Evolutionary conservation across 53 echinoderm and acorn worm genomes (phyloP).

Genomic region (Zoroaster sp.): DNA sequence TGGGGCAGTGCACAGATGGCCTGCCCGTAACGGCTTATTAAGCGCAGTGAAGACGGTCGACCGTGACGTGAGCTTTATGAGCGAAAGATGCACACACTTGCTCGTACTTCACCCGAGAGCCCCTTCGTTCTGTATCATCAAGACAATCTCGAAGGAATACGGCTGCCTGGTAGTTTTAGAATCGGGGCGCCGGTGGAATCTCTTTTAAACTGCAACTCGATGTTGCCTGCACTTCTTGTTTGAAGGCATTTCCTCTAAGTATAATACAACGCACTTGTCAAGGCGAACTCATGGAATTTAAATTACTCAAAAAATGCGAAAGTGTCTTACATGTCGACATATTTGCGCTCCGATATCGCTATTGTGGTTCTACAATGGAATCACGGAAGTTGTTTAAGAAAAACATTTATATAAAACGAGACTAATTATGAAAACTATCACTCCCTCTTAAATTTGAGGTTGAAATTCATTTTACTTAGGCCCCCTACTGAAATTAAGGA

Average conservation of each 20-base stretch:
- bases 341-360: no score
- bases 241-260: not conserved
- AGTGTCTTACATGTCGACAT: no score
- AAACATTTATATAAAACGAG: no score
- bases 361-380: no score
- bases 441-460: no score
- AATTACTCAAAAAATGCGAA: not conserved
- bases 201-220: not conserved
- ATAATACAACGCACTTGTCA: no score
- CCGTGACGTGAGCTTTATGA: slow-evolving; percentile 27
- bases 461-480: no score
- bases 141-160: slow-evolving; percentile 19
- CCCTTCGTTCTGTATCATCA: slow-evolving; percentile 31
- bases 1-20: slow-evolving; percentile 36
- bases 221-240: not conserved
- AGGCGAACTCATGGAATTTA: not conserved
- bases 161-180: not conserved
- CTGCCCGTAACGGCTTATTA: slow-evolving; percentile 26
- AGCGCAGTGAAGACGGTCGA: slow-evolving; percentile 44
- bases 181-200: slow-evolving; percentile 5
- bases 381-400: no score
- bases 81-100: no score
- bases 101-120: no score
- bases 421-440: no score
- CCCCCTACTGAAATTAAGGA: no score